phyloP scores from a whole-genome alignment of 2,888 invertebrate species.

The Xestia rhomboidea region DNA sequence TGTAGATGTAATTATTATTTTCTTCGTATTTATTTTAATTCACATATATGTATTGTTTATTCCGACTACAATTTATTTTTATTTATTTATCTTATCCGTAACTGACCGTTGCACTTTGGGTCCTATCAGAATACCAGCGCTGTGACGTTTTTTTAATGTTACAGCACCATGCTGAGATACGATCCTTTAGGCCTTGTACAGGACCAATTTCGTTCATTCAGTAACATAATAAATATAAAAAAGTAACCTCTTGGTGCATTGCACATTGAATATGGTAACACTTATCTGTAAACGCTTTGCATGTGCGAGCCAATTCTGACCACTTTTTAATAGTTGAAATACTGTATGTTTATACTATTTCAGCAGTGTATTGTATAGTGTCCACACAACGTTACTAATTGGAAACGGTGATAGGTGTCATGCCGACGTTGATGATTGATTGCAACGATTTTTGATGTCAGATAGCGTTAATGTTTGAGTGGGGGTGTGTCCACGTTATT shows the following conservation, averaged over 20 bases:
- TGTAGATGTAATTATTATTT: too few relatives aligned
- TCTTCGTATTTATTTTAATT: too few relatives aligned
- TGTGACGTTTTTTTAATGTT: too few relatives aligned
- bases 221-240: too few relatives aligned
- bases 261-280: background rate
- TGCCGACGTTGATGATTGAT: conserved; percentile 57
- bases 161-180: too few relatives aligned
- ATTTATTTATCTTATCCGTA: too few relatives aligned
- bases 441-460: conserved; percentile 59
- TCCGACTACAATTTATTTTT: too few relatives aligned
- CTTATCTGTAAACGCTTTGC: background rate
- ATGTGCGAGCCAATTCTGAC: background rate
- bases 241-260: background rate
- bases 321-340: background rate
- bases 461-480: conserved; percentile 52
- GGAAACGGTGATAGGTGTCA: conserved; percentile 61
- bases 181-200: too few relatives aligned
- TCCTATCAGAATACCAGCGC: too few relatives aligned
- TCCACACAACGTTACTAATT: conserved; percentile 47
- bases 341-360: background rate
- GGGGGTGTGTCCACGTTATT: conserved; percentile 32
- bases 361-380: background rate
- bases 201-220: too few relatives aligned
- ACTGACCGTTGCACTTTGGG: too few relatives aligned
- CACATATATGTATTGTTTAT: too few relatives aligned